A percentile compares a stretch with the other conserved stretches of the same genome.
phyloP scores from a whole-genome alignment of 2,113 vertebrate species.

The Equus quagga region DNA sequence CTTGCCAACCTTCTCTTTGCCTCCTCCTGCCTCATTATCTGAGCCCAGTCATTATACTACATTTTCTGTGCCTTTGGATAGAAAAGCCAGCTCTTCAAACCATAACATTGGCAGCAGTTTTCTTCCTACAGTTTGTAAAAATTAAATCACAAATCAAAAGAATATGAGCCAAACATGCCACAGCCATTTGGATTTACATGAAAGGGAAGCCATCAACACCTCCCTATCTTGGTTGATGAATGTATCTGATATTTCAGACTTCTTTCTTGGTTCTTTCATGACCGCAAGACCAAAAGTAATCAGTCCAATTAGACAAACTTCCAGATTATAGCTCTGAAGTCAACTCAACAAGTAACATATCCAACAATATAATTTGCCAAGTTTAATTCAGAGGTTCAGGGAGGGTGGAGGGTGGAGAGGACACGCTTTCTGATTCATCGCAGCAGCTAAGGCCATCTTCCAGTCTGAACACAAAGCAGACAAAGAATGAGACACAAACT shows the following conservation, averaged over 20 bases:
- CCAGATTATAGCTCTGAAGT: constrained; percentile 82
- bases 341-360: constrained; percentile 82
- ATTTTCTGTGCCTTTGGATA: constrained; percentile 78
- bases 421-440: constrained; percentile 62
- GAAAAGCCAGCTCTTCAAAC: constrained; percentile 77
- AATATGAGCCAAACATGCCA: constrained; percentile 80
- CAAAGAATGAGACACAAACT: constrained; percentile 50
- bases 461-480: constrained; percentile 54
- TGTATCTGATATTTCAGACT: constrained; percentile 78
- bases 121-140: constrained; percentile 82
- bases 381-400: constrained; percentile 67
- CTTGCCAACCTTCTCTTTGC: constrained; percentile 38
- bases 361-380: constrained; percentile 80
- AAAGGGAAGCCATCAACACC: constrained; percentile 82
- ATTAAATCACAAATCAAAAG: constrained; percentile 84
- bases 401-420: neutral
- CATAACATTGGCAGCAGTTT: constrained; percentile 80
- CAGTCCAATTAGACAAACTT: constrained; percentile 84
- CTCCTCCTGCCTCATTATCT: constrained; percentile 61
- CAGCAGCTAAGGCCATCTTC: constrained; percentile 58
- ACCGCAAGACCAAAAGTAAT: constrained; percentile 84
- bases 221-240: constrained; percentile 80
- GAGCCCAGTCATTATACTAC: constrained; percentile 62
- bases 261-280: constrained; percentile 79
- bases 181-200: constrained; percentile 82